Evolutionary conservation across 1,140 invertebrate genomes (phyloP), one percentile per base, ranked within the genome.

Genomic region (Listronotus bonariensis): DNA sequence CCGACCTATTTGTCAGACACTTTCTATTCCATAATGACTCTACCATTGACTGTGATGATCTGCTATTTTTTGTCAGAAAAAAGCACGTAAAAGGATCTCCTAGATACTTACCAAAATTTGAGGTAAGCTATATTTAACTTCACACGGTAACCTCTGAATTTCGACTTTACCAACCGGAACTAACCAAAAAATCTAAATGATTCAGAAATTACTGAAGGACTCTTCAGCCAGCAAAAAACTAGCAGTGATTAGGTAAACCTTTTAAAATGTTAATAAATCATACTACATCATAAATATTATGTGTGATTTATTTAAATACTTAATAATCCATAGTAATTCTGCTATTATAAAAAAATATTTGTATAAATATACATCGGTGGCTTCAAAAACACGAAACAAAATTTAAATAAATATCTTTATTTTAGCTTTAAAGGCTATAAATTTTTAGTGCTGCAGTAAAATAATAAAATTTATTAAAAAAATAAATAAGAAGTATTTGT

Each of bases 21-120:
- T 98, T 98, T 79, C 81, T 97, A 8, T 95, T 95, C 76, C 91
- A 94, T 84, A 85, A 87, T 51, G 89, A 92, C 72, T 77, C 80
- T 6, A 87, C 89, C 42, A 94, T 93, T 63, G 92, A 95, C 78
- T 89, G 92, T 73, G 96, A 98, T 81, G 96, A 98, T 79, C 85
- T 98, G 72, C 80, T 98, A 48, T 98, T 98, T n/a, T 98, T 97
- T 81, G 93, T 98, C 17, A 85, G 94, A 54, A 97, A 97, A 77
- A 91, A 92, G 74, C 92, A 92, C 78, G 88, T 92, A 36, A 94
- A 93, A 79, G 90, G 89, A 40, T 90, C 89, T 51, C 90, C 90
- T 46, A 85, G 90, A 68, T 92, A 92, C 78, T 82, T 93, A 75
- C 91, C 92, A 63, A 93, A 95, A 83, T 95, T 92, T 81, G 91